phyloP scores from a whole-genome alignment of 2,113 vertebrate species.

The Leptobrachium ailaonicum region DNA sequence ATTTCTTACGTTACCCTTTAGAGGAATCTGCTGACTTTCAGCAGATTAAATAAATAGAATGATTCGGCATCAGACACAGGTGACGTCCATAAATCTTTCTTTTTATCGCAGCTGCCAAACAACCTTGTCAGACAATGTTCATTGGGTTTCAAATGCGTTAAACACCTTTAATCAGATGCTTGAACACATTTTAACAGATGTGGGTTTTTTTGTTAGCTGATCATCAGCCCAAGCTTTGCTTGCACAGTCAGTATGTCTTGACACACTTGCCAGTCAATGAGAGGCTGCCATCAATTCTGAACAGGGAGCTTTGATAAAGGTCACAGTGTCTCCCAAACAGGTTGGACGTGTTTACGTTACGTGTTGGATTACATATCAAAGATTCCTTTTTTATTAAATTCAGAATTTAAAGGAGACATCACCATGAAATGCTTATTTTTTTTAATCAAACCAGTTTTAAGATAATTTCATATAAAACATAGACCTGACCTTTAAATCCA shows the following conservation, averaged over 20 bases:
- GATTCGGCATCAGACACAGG: slow-evolving; percentile 25
- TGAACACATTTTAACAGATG: slow-evolving; percentile 40
- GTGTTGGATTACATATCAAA: not conserved
- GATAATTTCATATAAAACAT: no score
- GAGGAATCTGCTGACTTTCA: slow-evolving; percentile 30
- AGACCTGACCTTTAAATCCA: no score
- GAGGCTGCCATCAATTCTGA: slow-evolving; percentile 6
- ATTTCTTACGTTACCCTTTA: slow-evolving; percentile 21
- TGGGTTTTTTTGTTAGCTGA: not conserved
- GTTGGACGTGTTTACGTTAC: no score
- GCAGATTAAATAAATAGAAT: slow-evolving; percentile 32
- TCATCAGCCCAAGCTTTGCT: not conserved
- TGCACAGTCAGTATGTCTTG: slow-evolving; percentile 23
- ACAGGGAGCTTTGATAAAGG: not conserved
- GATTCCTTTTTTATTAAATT: no score
- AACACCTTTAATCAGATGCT: slow-evolving; percentile 25
- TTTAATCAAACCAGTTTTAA: no score
- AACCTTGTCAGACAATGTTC: slow-evolving; percentile 38
- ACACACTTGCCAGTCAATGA: slow-evolving; percentile 12
- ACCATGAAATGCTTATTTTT: no score
- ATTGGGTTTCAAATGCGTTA: slow-evolving; percentile 40
- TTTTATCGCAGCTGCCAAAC: slow-evolving; percentile 40
- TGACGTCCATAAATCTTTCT: slow-evolving; percentile 45
- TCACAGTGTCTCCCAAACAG: not conserved
- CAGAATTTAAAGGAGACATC: no score